Evolutionary conservation across 2,113 vertebrate genomes (phyloP).

Genomic region (Arothron firmamentum): DNA sequence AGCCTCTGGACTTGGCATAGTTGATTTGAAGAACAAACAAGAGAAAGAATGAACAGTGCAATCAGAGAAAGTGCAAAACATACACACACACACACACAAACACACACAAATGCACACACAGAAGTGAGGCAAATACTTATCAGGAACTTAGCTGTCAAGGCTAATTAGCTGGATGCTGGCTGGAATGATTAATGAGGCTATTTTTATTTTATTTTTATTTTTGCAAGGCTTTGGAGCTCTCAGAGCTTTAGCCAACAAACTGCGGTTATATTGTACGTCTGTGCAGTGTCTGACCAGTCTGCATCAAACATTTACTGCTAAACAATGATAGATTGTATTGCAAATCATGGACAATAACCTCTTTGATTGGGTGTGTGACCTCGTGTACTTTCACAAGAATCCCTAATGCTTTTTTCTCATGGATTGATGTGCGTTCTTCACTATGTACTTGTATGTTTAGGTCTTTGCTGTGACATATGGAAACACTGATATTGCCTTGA

Average conservation of each 20-base stretch:
- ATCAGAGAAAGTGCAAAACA: conserved; percentile 25
- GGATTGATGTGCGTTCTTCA: too few relatives aligned
- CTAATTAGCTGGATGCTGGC: conserved; percentile 34
- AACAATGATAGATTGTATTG: not conserved
- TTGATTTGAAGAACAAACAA: not conserved
- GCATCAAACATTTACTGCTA: not conserved
- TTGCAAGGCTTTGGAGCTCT: not conserved
- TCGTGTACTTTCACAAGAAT: too few relatives aligned
- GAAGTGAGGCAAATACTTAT: not conserved
- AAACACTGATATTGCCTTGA: too few relatives aligned
- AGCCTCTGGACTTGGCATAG: not conserved
- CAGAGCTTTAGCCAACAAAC: not conserved
- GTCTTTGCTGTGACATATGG: too few relatives aligned
- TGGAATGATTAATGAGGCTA: conserved; percentile 29
- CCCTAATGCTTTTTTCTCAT: too few relatives aligned
- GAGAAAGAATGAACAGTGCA: not conserved
- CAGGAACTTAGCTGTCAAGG: not conserved
- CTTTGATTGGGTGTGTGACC: too few relatives aligned
- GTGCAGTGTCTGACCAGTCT: not conserved
- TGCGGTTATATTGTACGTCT: not conserved
- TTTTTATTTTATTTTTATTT: conserved; percentile 1
- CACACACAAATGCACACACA: not conserved
- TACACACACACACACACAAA: not conserved
- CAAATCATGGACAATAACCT: too few relatives aligned
- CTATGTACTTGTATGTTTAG: too few relatives aligned